Evolutionary conservation across 2,888 invertebrate species (phyloP), one percentile per base, ranked within the genome.

Genomic region (Invenusta paracnida): DNA sequence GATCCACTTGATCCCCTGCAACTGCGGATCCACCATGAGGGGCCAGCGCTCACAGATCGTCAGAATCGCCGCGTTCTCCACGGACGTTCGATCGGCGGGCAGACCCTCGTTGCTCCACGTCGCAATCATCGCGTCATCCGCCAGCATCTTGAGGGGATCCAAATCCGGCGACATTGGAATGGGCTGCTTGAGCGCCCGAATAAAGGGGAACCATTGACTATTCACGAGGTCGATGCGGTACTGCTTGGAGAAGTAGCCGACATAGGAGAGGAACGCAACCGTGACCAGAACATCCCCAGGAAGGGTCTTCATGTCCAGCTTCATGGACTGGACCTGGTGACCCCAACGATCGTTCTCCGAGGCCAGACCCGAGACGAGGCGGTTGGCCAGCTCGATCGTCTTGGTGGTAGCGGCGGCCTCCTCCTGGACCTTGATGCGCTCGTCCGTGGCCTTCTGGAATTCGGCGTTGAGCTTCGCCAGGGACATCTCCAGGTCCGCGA

Each of bases 311-410:
- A 29, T 67, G 67, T 84, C 67, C 66, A 67, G n/a, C 73, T 84
- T 84, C 84, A 84, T 84, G 25, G 13, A 89, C 0, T 89, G 89
- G 67, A 97, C 97, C 84, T 96, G 94, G 91, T 97, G 96, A 67
- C 96, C 96, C 98, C 98, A 98, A 88, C 98, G 94, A 67, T 97
- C 95, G 90, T 97, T 97, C 92, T 98, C 98, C 89, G 97, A 97
- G 0, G 96, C 97, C 87, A 98, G 92, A 0, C 97, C 98, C 86
- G 96, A 96, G 0, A 98, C 96, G 27, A 98, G 93, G 88, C 98
- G 93, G 92, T 98, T 97, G 30, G 98, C 98, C 87, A 98, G 92
- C 86, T 91, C 95, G 88, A 98, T 97, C 0, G 96, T 97, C 73
- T 95, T 94, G 88, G 95, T 96, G 0, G 97, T 98, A 0, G 95